Evolutionary conservation across 2,113 vertebrate species (phyloP), one percentile per base, ranked within the genome.

Genomic region (Cyprinus carpio): DNA sequence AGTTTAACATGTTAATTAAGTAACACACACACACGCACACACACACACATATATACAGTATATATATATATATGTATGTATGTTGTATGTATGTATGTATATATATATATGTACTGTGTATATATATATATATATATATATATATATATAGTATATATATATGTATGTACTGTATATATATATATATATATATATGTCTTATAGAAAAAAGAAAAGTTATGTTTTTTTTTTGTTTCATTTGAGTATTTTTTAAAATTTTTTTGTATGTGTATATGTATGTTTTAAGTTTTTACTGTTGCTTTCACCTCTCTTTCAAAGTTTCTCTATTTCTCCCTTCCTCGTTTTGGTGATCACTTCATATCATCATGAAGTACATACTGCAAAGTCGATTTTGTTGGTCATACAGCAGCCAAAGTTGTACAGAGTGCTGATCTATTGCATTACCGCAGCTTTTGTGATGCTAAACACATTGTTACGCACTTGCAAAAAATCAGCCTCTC

Each of bases 391-490:
- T 71, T 23, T 69, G 62, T 71, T 82, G 43, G 40, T 71, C 1
- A 12, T 11, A 11, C 46, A 4, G 56, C 6, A 82, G 64, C 37
- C 8, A 46, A 65, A 67, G 27, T 82, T 65, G 67, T 81, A 37
- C 15, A 64, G 40, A 27, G n/a, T 65, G n/a, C 64, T 82, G 65
- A 69, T 82, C 81, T 71, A 51, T 82, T 82, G 81, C 81, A 54
- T 82, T 71, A 71, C 81, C 65, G 1, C 20, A 34, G 81, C 81
- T 82, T 82, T 71, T 82, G 81, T 82, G 65, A 82, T 82, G 65
- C 81, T 82, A 82, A 82, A 82, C 29, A 71, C 64, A 71, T 71
- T 82, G 81, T 82, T 71, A 71, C 6, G 18, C 64, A 82, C 81
- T 65, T 71, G 64, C 81, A 71, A 46, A 82, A 82, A 71, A 82